Conservation (phyloP, 2,797 vertebrate genomes). For the Schizopygopsis malacanthus region DNA sequence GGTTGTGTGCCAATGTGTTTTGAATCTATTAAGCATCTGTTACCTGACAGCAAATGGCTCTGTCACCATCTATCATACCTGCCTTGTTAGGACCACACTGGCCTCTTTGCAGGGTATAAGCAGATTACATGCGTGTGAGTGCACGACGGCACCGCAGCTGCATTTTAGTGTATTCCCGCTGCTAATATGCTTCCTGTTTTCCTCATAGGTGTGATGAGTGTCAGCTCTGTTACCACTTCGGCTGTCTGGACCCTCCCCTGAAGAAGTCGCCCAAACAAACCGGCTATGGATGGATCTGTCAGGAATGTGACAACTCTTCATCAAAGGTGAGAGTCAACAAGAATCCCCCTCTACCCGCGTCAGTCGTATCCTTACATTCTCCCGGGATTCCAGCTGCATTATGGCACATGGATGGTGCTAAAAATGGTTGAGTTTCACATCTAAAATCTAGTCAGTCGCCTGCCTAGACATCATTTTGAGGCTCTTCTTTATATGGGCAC, state of each 20-base stretch:
- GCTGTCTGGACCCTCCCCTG: slow-evolving; percentile 97
- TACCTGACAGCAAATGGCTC: slow-evolving; percentile 68
- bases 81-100: slow-evolving; percentile 60
- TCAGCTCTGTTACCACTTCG: slow-evolving; percentile 96
- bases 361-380: background rate
- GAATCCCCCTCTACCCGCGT: background rate
- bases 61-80: slow-evolving; percentile 69
- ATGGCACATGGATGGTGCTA: background rate
- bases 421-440: background rate
- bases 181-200: slow-evolving; percentile 50
- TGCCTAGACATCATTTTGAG: background rate
- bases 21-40: slow-evolving; percentile 69
- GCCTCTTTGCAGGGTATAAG: slow-evolving; percentile 56
- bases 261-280: slow-evolving; percentile 99
- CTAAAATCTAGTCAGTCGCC: background rate
- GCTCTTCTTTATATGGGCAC: background rate
- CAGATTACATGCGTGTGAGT: slow-evolving; percentile 24
- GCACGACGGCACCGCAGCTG: slow-evolving; percentile 44
- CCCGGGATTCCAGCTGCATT: background rate
- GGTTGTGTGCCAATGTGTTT: slow-evolving; percentile 63
- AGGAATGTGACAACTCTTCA: slow-evolving; percentile 96
- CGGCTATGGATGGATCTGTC: slow-evolving; percentile 98
- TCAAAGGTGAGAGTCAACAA: slow-evolving; percentile 84
- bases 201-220: slow-evolving; percentile 92
- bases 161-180: slow-evolving; percentile 52